These are phyloP conservation scores for Emydura subglobosa DNA, from an alignment of 2,113 vertebrate species.

Conservation along the genomic window DNA sequence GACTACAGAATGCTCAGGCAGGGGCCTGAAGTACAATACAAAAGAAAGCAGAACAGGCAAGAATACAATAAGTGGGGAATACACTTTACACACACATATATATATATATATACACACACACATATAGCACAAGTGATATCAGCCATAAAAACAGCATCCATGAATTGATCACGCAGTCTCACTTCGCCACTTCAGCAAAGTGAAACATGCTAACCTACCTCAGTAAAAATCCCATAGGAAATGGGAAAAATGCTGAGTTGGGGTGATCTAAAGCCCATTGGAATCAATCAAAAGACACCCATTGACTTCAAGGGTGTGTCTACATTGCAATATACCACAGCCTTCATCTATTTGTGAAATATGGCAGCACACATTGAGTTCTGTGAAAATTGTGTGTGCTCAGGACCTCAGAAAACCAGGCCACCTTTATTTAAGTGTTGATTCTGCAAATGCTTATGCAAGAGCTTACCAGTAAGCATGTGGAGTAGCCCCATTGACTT, in stretches of 20 bases:
- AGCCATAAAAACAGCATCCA: background rate
- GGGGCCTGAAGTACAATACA: background rate
- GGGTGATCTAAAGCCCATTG: background rate
- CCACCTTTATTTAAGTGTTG: background rate
- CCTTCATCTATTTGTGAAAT: background rate
- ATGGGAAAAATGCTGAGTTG: background rate
- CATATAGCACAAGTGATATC: background rate
- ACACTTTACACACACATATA: background rate
- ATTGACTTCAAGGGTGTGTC: background rate
- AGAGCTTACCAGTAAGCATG: background rate
- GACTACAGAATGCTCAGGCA: conserved; percentile 8
- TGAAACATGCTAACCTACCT: background rate
- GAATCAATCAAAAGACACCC: background rate
- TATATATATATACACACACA: too few species aligned
- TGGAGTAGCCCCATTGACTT: background rate
- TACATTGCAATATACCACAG: background rate
- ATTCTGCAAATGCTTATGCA: background rate
- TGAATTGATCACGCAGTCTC: accelerated
- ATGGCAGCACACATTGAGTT: background rate
- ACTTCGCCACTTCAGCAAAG: background rate
- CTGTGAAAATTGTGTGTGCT: background rate
- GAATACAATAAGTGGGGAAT: background rate
- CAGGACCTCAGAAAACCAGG: background rate
- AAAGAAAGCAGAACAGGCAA: conserved; percentile 13
- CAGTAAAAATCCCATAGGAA: accelerated